Conservation (phyloP, 2,888 invertebrate genomes). For the Clunio marinus region DNA sequence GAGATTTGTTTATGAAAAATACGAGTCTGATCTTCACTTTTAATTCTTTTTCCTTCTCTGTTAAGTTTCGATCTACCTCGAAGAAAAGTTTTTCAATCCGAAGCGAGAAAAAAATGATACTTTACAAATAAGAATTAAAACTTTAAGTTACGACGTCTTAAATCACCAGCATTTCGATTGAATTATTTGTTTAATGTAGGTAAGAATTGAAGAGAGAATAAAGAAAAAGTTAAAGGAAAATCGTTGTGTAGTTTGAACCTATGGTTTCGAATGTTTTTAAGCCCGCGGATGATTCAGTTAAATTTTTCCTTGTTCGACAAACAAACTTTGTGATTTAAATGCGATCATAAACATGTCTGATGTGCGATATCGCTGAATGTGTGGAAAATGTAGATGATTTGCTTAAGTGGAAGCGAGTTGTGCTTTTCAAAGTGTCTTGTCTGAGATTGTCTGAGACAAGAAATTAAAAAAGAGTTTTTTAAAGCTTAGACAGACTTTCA, state of each 20-base stretch:
- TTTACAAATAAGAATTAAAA: conserved; percentile 20
- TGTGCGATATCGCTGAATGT: conserved; percentile 19
- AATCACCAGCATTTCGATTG: conserved; percentile 9
- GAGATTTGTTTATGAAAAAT: background rate
- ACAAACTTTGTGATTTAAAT: conserved; percentile 25
- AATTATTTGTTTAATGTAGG: conserved; percentile 23
- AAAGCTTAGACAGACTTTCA: conserved; percentile 3
- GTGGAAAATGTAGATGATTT: background rate
- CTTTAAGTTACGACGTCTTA: conserved; percentile 28
- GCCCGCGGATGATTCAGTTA: background rate
- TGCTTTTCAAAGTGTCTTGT: too few species aligned
- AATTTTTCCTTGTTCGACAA: background rate
- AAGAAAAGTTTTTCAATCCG: background rate
- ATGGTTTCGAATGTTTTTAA: background rate
- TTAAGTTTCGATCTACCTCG: conserved; percentile 18
- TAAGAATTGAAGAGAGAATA: conserved; percentile 7
- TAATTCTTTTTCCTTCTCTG: background rate
- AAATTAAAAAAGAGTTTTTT: too few species aligned
- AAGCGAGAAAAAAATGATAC: background rate
- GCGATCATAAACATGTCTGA: conserved; percentile 14
- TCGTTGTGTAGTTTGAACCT: background rate
- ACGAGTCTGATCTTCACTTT: background rate
- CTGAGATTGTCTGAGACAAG: too few species aligned
- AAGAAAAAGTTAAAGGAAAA: background rate
- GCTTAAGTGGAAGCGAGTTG: too few species aligned